phyloP scores from a whole-genome alignment of 2,888 invertebrate genomes.

The Zhuqinia jingwanae region DNA sequence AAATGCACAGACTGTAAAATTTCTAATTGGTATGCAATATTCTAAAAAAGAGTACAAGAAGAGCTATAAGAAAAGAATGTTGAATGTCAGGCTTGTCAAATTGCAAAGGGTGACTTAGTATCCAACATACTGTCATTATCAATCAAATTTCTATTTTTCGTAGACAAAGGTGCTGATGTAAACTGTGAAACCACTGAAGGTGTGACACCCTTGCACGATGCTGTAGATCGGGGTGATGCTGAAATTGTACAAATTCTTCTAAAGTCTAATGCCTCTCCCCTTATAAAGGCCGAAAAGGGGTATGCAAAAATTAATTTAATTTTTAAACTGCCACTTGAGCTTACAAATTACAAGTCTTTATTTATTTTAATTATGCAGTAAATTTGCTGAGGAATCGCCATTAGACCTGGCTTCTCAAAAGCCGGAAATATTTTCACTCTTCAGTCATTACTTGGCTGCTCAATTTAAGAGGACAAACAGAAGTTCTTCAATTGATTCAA shows the following conservation, averaged over 20 bases:
- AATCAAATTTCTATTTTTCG: too few species aligned
- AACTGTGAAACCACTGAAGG: conserved; percentile 84
- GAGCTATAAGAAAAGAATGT: background rate
- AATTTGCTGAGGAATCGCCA: conserved; percentile 81
- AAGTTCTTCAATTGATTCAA: conserved; percentile 77
- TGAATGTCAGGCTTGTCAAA: background rate
- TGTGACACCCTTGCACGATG: conserved; percentile 85
- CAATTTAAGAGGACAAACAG: conserved; percentile 76
- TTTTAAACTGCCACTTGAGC: too few species aligned
- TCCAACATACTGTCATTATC: too few species aligned
- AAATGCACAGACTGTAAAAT: conserved; percentile 83
- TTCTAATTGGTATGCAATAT: conserved; percentile 83
- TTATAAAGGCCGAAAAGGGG: conserved; percentile 83
- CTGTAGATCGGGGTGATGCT: conserved; percentile 83
- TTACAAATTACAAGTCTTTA: too few species aligned
- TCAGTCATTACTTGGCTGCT: conserved; percentile 78
- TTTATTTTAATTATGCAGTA: conserved; percentile 80
- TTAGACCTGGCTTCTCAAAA: conserved; percentile 81
- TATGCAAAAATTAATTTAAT: conserved; percentile 78
- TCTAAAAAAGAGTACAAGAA: too few species aligned
- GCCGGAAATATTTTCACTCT: conserved; percentile 80
- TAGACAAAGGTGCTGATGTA: conserved; percentile 84
- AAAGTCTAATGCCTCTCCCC: conserved; percentile 84
- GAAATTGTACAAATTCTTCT: conserved; percentile 83
- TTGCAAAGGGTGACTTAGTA: too few species aligned